Conservation (phyloP, 2,888 invertebrate genomes). For the Cetonia aurata region DNA sequence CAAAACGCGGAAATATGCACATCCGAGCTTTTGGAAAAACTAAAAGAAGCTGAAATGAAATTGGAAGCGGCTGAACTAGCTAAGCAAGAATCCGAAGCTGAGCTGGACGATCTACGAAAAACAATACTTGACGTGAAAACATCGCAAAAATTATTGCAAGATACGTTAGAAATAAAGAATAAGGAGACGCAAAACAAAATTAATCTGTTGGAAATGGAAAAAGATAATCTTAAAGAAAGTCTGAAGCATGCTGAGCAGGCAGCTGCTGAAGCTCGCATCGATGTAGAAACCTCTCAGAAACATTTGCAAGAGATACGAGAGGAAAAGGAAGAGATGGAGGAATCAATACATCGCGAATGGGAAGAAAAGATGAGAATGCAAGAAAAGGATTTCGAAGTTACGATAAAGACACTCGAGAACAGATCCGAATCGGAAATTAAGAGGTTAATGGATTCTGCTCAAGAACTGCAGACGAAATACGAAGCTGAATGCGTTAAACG, state of each 20-base stretch:
- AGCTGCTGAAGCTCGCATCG: constrained; percentile 54
- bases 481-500: constrained; percentile 70
- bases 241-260: constrained; percentile 48
- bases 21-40: constrained; percentile 46
- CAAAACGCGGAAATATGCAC: constrained; percentile 50
- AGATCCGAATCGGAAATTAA: constrained; percentile 55
- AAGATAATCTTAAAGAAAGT: constrained; percentile 53
- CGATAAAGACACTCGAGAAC: constrained; percentile 54
- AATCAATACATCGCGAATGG: constrained; percentile 16
- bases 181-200: constrained; percentile 59
- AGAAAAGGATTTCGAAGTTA: constrained; percentile 56
- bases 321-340: constrained; percentile 32
- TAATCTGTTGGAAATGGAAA: constrained; percentile 59
- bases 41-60: constrained; percentile 52
- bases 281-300: constrained; percentile 52
- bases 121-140: constrained; percentile 53
- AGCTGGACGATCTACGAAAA: constrained; percentile 48
- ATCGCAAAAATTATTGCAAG: constrained; percentile 52
- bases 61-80: constrained; percentile 58
- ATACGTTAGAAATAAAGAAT: constrained; percentile 56
- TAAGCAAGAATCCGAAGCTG: constrained; percentile 53
- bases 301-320: constrained; percentile 51
- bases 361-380: constrained; percentile 54
- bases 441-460: constrained; percentile 58
- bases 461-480: constrained; percentile 66